These are phyloP conservation scores for Etheostoma perlongum DNA, from an alignment of 2,797 vertebrate species.

Conservation along the genomic window DNA sequence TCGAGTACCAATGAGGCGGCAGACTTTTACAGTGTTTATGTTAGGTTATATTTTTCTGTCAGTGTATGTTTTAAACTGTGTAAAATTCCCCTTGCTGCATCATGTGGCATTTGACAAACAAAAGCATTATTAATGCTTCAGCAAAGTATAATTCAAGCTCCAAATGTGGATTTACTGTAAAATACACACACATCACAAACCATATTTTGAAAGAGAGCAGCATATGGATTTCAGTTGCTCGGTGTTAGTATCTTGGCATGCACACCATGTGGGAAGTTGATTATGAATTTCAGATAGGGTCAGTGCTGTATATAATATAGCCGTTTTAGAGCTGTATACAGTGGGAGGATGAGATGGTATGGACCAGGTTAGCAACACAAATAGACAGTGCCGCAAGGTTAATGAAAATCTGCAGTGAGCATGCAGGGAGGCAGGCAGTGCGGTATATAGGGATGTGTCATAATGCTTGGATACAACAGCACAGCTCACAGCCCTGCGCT, in stretches of 20 bases:
- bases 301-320: neutral
- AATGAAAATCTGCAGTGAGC: constrained; percentile 71
- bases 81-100: constrained; percentile 6
- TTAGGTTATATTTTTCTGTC: constrained; percentile 23
- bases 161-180: constrained; percentile 6
- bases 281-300: constrained; percentile 39
- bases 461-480: constrained; percentile 48
- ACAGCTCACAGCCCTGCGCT: constrained; percentile 41
- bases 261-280: constrained; percentile 47
- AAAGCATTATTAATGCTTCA: constrained; percentile 49
- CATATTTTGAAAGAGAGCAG: constrained; percentile 30
- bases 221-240: constrained; percentile 30
- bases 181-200: constrained; percentile 9
- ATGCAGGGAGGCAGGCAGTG: constrained; percentile 51
- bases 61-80: constrained; percentile 22
- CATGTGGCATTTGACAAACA: constrained; percentile 51
- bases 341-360: constrained; percentile 51
- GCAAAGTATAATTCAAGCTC: constrained; percentile 37
- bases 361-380: constrained; percentile 53
- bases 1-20: constrained; percentile 17
- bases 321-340: constrained; percentile 33
- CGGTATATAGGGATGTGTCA: constrained; percentile 63
- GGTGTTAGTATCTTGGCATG: constrained; percentile 18
- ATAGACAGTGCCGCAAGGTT: constrained; percentile 65
- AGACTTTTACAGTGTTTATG: constrained; percentile 41